Conservation (phyloP, 2,888 invertebrate species). For the Adelphocoris suturalis region DNA sequence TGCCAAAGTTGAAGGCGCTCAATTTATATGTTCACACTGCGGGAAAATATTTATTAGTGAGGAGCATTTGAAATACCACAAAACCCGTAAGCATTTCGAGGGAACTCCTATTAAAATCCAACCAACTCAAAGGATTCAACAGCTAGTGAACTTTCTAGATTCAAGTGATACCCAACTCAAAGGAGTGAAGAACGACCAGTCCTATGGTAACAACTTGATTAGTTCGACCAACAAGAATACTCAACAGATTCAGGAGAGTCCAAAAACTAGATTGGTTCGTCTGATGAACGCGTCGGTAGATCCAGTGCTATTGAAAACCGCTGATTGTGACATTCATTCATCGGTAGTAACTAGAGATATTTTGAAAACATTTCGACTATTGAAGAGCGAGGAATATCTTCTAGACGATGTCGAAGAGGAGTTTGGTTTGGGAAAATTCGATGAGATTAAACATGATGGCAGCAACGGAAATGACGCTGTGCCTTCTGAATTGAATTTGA, state of each 20-base stretch:
- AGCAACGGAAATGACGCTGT: not conserved
- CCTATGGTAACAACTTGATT: not conserved
- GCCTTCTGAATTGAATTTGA: not conserved
- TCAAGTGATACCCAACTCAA: not conserved
- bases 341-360: not conserved
- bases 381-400: not conserved
- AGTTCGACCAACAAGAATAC: not conserved
- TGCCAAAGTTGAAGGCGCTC: not conserved
- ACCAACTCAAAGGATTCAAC: not conserved
- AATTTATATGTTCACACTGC: slow-evolving; percentile 4
- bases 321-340: not conserved
- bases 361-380: not conserved
- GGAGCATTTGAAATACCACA: not conserved
- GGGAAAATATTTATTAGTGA: slow-evolving; percentile 41
- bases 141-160: not conserved
- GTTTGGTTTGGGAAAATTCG: not conserved
- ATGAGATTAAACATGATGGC: not conserved
- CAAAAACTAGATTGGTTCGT: not conserved
- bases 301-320: not conserved
- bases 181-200: no score
- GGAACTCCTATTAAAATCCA: not conserved
- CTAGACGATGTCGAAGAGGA: not conserved
- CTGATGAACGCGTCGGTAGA: not conserved
- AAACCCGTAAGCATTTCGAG: not conserved
- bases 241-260: not conserved